These are phyloP conservation scores for Platypus cylindrus DNA, from an alignment of 2,888 invertebrate species.

Conservation along the genomic window DNA sequence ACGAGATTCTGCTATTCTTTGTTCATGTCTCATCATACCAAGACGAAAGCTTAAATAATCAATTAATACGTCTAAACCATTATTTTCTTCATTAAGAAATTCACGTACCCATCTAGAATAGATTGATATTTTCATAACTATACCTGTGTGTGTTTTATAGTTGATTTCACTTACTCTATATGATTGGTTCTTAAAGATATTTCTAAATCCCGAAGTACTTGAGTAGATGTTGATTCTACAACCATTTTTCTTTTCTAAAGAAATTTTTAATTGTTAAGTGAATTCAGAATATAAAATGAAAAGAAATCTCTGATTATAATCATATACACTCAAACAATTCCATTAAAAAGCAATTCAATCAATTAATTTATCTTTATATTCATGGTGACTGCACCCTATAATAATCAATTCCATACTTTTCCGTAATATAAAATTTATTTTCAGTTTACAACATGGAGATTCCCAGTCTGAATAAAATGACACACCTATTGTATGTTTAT, in stretches of 20 bases:
- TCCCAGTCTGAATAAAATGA: neutral
- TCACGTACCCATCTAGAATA: constrained; percentile 89
- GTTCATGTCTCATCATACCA: constrained; percentile 88
- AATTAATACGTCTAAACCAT: constrained; percentile 90
- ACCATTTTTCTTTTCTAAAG: constrained; percentile 95
- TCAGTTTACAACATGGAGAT: too few relatives aligned
- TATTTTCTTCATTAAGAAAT: constrained; percentile 92
- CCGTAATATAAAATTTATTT: too few relatives aligned
- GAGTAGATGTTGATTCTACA: constrained; percentile 94
- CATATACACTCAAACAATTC: too few relatives aligned
- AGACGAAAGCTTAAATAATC: constrained; percentile 93
- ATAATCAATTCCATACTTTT: too few relatives aligned
- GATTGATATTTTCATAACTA: constrained; percentile 1
- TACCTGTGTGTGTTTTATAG: neutral
- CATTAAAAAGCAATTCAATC: too few relatives aligned
- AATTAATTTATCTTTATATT: too few relatives aligned
- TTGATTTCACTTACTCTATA: constrained; percentile 71
- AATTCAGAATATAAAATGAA: too few relatives aligned
- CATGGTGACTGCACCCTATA: too few relatives aligned
- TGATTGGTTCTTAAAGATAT: constrained; percentile 97
- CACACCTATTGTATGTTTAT: constrained; percentile 6
- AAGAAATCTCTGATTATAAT: too few relatives aligned
- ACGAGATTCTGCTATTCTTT: constrained; percentile 63
- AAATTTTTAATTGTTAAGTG: too few relatives aligned
- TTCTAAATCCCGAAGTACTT: constrained; percentile 95